Conservation (phyloP, 2,113 vertebrate genomes). For the Gopherus evgoodei region DNA sequence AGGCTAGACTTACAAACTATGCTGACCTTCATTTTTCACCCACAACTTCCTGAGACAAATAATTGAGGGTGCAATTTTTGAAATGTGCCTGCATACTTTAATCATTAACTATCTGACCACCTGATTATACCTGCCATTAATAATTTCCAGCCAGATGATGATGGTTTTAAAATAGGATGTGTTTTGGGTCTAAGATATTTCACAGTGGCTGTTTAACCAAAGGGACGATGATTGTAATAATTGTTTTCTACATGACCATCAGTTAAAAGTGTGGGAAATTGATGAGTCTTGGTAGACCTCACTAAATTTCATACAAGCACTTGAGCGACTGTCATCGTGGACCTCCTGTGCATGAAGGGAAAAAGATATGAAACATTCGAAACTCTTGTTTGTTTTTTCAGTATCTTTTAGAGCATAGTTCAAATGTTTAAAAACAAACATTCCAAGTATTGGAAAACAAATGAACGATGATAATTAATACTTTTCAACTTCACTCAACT, state of each 20-base stretch:
- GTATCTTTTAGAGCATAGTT: background rate
- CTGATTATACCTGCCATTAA: conserved; percentile 3
- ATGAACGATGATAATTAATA: background rate
- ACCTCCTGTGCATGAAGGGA: background rate
- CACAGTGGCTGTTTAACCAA: background rate
- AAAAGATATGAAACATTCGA: background rate
- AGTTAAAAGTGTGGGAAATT: background rate
- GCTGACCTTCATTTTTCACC: background rate
- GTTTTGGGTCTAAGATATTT: background rate
- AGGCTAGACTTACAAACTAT: conserved; percentile 6
- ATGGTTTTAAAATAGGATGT: background rate
- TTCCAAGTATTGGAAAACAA: background rate
- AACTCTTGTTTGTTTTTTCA: background rate
- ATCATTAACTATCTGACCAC: background rate
- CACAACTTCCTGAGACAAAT: background rate
- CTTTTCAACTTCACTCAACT: background rate
- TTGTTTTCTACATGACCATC: background rate
- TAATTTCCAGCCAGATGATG: conserved; percentile 5
- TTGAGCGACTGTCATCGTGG: background rate
- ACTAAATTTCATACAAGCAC: background rate
- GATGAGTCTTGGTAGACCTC: background rate
- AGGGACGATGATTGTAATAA: background rate
- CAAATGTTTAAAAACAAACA: background rate
- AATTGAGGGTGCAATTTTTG: background rate
- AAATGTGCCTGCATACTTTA: background rate